Evolutionary conservation across 2,797 vertebrate genomes (phyloP), one percentile per base, ranked within the genome.

Genomic region (Sebastes iracundus): DNA sequence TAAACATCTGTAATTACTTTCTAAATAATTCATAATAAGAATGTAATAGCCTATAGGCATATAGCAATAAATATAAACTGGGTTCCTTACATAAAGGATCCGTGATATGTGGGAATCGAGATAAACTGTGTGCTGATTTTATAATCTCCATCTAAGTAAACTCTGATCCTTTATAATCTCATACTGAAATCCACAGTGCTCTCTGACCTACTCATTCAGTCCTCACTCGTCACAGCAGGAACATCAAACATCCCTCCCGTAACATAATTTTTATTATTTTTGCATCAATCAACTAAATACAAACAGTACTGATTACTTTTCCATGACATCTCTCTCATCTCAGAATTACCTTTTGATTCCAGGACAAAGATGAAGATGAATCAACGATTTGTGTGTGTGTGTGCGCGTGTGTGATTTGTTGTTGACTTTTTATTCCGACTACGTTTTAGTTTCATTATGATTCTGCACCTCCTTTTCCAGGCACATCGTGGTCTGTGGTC

Each of bases 401-500:
- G 28, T 56, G 6, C 22, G 9, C 16, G 2, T 32, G 4, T 38
- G 33, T 64, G 30, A 78, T 27, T 81, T 33, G 12, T 64, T 70
- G 18, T 30, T 55, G 22, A 65, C 5, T 56, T 56, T 42, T 60
- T 38, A 14, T 28, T 81, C 4, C 2, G 2, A 18, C 2, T 69
- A 20, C 8, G 2, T 73, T 79, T 84, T 30, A 60, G 76, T 86
- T 85, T 90, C 61, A 82, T 80, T 52, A 10, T 78, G 42, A 62
- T 71, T 87, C 69, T 93, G 84, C 84, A 79, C 85, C 79, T 90
- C 69, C 11, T 89, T 84, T 90, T 93, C 70, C 88, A 99, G 99
- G 97, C 99, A 99, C 92, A 99, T 99, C 94, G 98, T 99, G 95
- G 99, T 99, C 94, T 99, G 99, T 95, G 99, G 99, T 95, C 99